Percentiles rank a stretch among this genome's conserved stretches.
Evolutionary conservation across 2,113 vertebrate genomes (phyloP).

Genomic region (Lonchura striata): DNA sequence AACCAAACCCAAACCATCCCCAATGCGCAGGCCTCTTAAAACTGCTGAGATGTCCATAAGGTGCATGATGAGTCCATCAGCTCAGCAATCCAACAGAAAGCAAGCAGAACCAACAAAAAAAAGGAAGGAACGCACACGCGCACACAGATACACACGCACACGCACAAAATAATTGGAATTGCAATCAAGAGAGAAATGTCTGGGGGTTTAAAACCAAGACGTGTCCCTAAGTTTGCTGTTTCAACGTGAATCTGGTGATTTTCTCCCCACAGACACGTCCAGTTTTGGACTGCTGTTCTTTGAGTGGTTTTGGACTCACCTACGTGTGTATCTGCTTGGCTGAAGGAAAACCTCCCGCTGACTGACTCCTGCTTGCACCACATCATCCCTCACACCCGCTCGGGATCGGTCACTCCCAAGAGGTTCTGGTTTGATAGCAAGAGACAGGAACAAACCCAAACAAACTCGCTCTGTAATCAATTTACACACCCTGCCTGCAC

Average conservation of each 20-base stretch:
- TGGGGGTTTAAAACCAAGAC: conserved; percentile 47
- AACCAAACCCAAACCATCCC: conserved; percentile 17
- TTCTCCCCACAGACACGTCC: conserved; percentile 20
- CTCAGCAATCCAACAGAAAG: conserved; percentile 42
- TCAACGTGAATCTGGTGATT: neutral
- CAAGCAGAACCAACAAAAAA: conserved; percentile 2
- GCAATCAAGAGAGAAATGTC: conserved; percentile 45
- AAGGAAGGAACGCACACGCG: neutral
- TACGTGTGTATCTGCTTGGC: neutral
- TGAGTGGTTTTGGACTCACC: neutral
- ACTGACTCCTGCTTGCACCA: neutral
- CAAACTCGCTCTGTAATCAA: neutral
- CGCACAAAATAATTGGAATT: conserved; percentile 4
- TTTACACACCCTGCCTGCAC: neutral
- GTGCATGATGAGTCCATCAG: conserved; percentile 38
- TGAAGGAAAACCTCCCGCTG: neutral
- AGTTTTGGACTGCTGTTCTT: neutral
- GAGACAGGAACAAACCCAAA: neutral
- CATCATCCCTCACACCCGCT: neutral
- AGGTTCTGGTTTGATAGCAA: neutral
- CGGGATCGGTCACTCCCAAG: neutral
- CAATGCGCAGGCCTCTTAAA: conserved; percentile 11
- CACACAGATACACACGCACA: neutral
- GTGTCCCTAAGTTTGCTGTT: conserved; percentile 17
- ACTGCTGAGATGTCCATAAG: conserved; percentile 42